A percentile compares a stretch with the other conserved stretches of the same genome.
phyloP scores from a whole-genome alignment of 2,888 invertebrate genomes.

The Chaetoderma sp. region DNA sequence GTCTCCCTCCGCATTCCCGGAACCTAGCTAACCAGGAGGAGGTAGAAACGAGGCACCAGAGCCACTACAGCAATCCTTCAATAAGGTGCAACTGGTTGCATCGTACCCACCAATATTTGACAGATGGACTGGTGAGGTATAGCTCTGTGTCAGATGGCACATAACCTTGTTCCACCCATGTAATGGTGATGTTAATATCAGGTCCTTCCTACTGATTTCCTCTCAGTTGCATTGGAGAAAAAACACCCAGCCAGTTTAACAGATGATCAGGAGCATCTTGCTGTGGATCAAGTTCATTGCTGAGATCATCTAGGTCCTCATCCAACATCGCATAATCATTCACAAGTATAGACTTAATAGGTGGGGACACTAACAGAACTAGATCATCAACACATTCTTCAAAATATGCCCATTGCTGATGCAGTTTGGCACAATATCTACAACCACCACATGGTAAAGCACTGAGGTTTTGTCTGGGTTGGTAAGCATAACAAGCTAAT shows the following conservation, averaged over 20 bases:
- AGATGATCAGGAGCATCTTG: too few relatives aligned
- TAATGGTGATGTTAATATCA: background rate
- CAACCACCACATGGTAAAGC: background rate
- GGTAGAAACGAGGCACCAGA: too few relatives aligned
- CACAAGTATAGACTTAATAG: background rate
- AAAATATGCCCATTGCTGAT: background rate
- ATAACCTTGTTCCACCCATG: background rate
- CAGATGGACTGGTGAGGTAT: background rate
- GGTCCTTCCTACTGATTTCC: background rate
- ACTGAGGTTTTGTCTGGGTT: background rate
- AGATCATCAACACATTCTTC: background rate
- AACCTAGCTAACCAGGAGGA: too few relatives aligned
- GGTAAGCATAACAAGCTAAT: background rate
- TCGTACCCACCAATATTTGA: background rate
- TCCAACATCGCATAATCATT: too few relatives aligned
- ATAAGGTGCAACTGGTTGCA: background rate
- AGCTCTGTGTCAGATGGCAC: background rate
- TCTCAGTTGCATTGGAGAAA: background rate
- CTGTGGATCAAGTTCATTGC: too few relatives aligned
- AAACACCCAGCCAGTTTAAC: background rate
- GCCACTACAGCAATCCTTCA: background rate
- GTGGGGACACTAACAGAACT: background rate
- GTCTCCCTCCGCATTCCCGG: too few relatives aligned
- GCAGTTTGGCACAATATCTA: background rate
- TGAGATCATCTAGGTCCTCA: too few relatives aligned